These are phyloP conservation scores for Empidonax traillii DNA, from an alignment of 2,113 vertebrate genomes.

Conservation along the genomic window DNA sequence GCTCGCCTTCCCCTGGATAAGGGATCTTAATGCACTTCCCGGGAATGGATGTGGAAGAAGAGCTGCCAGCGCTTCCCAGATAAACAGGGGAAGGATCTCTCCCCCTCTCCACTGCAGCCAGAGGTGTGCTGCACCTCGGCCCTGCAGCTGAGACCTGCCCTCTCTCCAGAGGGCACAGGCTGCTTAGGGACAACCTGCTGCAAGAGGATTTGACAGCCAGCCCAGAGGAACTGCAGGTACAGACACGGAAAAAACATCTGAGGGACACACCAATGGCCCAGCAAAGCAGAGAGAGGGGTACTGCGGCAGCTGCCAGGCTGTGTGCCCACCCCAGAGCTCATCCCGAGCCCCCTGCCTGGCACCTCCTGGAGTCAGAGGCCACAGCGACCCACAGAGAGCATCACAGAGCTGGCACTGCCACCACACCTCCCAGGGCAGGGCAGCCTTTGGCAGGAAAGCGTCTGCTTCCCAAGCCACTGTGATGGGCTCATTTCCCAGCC, in stretches of 20 bases:
- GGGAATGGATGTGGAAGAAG: neutral
- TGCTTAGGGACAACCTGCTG: neutral
- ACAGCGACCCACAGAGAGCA: accelerated
- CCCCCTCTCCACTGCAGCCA: neutral
- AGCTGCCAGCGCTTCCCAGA: neutral
- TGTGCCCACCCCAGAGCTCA: neutral
- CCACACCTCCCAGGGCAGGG: neutral
- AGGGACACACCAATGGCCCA: neutral
- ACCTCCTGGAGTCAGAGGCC: neutral
- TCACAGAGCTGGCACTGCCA: neutral
- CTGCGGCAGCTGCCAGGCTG: neutral
- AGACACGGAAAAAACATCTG: neutral
- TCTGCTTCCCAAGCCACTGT: neutral
- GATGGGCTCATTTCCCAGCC: neutral
- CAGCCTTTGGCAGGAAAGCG: accelerated
- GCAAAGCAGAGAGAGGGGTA: neutral
- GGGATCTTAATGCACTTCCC: neutral
- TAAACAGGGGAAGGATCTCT: neutral
- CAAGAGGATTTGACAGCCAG: neutral
- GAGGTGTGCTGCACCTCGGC: neutral
- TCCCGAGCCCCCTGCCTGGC: neutral
- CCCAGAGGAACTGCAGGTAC: neutral
- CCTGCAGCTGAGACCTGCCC: neutral
- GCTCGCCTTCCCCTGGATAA: neutral
- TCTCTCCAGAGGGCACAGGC: neutral